A percentile compares a stretch with the other conserved stretches of the same genome.
These are phyloP conservation scores for Aspidiotus rigidus DNA, from an alignment of 2,888 invertebrate genomes.

Conservation along the genomic window DNA sequence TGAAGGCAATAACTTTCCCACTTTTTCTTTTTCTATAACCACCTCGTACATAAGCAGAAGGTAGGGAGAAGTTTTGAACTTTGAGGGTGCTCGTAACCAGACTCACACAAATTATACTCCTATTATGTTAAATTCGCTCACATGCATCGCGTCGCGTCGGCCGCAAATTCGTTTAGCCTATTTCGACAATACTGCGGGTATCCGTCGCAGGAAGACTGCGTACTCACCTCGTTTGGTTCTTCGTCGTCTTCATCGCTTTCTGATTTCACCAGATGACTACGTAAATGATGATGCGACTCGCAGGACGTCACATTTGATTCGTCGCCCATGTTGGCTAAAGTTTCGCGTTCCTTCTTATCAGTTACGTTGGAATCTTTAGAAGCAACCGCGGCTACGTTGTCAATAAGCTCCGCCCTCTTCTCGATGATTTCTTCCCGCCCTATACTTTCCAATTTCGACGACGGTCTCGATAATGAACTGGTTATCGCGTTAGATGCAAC, in stretches of 20 bases:
- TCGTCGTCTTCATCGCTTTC: conserved; percentile 36
- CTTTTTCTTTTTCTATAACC: too few relatives aligned
- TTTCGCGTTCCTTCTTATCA: neutral
- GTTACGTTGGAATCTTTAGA: neutral
- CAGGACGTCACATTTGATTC: neutral
- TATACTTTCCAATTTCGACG: conserved; percentile 21
- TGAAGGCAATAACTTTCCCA: too few relatives aligned
- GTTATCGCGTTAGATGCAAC: too few relatives aligned
- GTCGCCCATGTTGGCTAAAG: conserved; percentile 5
- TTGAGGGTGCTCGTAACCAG: too few relatives aligned
- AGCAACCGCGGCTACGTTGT: conserved; percentile 5
- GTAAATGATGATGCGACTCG: neutral
- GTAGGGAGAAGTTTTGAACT: too few relatives aligned
- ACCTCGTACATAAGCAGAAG: too few relatives aligned
- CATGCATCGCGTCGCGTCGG: too few relatives aligned
- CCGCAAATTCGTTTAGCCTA: too few relatives aligned
- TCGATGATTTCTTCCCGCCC: conserved; percentile 1
- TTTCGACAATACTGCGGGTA: too few relatives aligned
- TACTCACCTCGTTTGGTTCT: conserved; percentile 32
- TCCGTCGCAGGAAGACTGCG: too few relatives aligned
- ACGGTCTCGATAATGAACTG: conserved; percentile 9
- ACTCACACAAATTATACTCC: too few relatives aligned
- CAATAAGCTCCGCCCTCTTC: neutral
- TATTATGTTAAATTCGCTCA: too few relatives aligned
- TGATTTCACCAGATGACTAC: conserved; percentile 30